Evolutionary conservation across 2,888 invertebrate species (phyloP).

Genomic region (Phortica okadai): DNA sequence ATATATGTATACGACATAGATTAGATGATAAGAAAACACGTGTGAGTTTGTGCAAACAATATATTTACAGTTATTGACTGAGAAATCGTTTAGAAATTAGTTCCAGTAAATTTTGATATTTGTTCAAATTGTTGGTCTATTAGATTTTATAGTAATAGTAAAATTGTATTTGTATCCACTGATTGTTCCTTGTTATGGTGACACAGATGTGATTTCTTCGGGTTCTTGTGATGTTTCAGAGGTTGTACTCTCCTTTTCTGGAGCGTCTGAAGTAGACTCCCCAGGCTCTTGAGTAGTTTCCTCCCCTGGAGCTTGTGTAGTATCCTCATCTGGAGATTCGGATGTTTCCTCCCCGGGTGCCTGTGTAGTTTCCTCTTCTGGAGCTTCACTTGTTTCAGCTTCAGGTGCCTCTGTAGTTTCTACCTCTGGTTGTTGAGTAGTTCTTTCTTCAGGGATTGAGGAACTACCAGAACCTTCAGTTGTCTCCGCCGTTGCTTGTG

Average conservation of each 20-base stretch:
- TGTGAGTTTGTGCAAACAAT: too few species aligned
- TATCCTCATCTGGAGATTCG: background rate
- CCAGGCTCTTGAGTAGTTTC: slow-evolving; percentile 9
- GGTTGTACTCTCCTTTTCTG: background rate
- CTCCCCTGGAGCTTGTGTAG: background rate
- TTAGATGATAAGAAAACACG: too few species aligned
- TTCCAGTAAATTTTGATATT: too few species aligned
- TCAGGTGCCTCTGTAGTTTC: slow-evolving; percentile 33
- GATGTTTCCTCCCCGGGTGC: background rate
- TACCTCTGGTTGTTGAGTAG: slow-evolving; percentile 1
- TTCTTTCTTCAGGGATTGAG: slow-evolving; percentile 20
- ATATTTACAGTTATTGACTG: too few species aligned
- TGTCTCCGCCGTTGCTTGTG: slow-evolving; percentile 12
- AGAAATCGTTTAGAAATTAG: too few species aligned
- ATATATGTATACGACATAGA: too few species aligned
- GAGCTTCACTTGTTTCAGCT: slow-evolving; percentile 30
- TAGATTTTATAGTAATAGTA: too few species aligned
- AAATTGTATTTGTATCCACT: too few species aligned
- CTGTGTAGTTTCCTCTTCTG: slow-evolving; percentile 28
- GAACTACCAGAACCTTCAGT: slow-evolving; percentile 6
- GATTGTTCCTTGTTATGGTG: too few species aligned
- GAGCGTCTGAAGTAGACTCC: background rate
- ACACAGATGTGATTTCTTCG: background rate
- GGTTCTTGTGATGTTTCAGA: background rate
- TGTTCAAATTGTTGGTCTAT: too few species aligned